Conservation (phyloP, 2,888 invertebrate genomes). For the Coecobrya sp. region DNA sequence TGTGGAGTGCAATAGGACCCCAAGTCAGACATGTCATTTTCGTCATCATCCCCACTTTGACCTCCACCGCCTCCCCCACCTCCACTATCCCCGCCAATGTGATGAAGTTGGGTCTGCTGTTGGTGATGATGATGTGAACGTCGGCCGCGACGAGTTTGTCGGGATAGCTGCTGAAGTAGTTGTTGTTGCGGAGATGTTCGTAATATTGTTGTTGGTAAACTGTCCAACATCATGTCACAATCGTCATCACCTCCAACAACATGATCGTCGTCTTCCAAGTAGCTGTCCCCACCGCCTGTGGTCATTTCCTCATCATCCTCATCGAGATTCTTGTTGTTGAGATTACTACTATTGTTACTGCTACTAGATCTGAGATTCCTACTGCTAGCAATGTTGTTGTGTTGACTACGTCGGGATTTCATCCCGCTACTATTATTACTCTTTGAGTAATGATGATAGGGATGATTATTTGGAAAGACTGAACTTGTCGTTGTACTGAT, state of each 20-base stretch:
- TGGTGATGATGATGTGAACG: background rate
- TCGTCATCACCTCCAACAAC: slow-evolving; percentile 2
- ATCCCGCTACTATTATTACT: slow-evolving; percentile 50
- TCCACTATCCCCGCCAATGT: slow-evolving; percentile 2
- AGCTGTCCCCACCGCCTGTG: background rate
- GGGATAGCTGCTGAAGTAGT: slow-evolving; percentile 52
- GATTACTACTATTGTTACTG: slow-evolving; percentile 62
- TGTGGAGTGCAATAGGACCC: slow-evolving; percentile 84
- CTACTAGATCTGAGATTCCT: slow-evolving; percentile 48
- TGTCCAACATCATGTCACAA: slow-evolving; percentile 69
- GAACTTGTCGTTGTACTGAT: slow-evolving; percentile 34
- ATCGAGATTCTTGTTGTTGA: slow-evolving; percentile 73
- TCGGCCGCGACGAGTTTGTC: slow-evolving; percentile 3
- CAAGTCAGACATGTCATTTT: slow-evolving; percentile 84
- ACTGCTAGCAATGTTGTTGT: background rate
- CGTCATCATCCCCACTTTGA: slow-evolving; percentile 84
- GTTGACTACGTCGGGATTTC: slow-evolving; percentile 61
- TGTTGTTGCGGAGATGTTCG: slow-evolving; percentile 62
- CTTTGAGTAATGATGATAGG: slow-evolving; percentile 44
- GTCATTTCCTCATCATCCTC: slow-evolving; percentile 51
- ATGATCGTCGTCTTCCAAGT: slow-evolving; percentile 1
- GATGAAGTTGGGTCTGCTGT: background rate
- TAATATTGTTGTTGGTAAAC: slow-evolving; percentile 14
- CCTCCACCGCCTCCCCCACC: slow-evolving; percentile 22
- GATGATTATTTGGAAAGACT: slow-evolving; percentile 76